Base-by-base conservation (phyloP, 2,113 vertebrate species). In the Chinchilla lanigera region DNA sequence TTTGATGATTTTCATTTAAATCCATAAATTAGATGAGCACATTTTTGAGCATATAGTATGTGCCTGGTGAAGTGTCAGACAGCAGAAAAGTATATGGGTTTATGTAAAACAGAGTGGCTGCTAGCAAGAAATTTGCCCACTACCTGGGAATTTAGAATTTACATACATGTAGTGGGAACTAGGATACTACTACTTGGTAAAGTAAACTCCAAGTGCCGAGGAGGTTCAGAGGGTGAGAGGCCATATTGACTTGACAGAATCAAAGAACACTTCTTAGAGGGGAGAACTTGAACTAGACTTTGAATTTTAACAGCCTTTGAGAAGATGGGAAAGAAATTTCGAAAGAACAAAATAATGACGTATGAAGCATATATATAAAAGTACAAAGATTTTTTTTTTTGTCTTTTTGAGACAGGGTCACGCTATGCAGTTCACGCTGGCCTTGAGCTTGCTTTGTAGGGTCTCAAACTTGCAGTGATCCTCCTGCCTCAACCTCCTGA, bases 221-320 rank as follows among this genome's bases (percentile, higher is more conserved):
- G n/a, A 94, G 81, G 33, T 73, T 78, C 78, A 85, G 30, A 94
- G 60, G 83, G 4, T 84, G 11, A 89, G 60, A 63, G 80, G 24
- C 89, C 71, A 63, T 56, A 65, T 81, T 90, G 77, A 4, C 54
- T 94, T 94, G 47, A 56, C 5, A 75, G 61, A 92, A 9, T 84
- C 71, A 94, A 33, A 28, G 47, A 73, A 52, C 3, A 44, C 44
- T 78, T 93, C 35, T 84, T 69, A 35, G 75, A 93, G 47, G 54
- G 73, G 78, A 35, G 38, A 26, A 52, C 61, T 81, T 16, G 22
- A 80, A 88, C 47, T 92, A 38, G 33, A 89, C 60, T 13, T 65
- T 71, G 35, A 80, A 71, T 96, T 94, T 92, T 89, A 73, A 58
- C 17, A 93, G 50, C 41, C 58, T 91, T 93, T 91, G 78, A 88